These are phyloP conservation scores for Murina feae DNA, from an alignment of 2,113 vertebrate species.

Conservation along the genomic window DNA sequence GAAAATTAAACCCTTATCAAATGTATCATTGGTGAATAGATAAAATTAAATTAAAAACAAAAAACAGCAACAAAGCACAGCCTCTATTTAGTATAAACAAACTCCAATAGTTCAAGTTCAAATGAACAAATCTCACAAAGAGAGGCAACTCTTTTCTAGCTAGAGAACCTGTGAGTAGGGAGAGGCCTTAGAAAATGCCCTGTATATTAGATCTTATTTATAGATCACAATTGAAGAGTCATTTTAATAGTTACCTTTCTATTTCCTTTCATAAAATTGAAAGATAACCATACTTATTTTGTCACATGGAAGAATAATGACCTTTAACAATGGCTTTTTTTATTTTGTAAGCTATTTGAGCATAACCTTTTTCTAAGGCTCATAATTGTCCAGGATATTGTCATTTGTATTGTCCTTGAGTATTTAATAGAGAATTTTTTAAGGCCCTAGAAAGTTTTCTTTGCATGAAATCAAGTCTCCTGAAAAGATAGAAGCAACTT, in stretches of 20 bases:
- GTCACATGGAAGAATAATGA: constrained; percentile 34
- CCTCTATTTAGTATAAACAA: neutral
- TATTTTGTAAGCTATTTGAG: constrained; percentile 7
- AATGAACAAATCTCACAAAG: neutral
- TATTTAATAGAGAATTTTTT: neutral
- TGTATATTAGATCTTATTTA: constrained; percentile 30
- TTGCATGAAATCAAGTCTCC: constrained; percentile 36
- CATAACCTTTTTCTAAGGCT: neutral
- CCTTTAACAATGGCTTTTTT: constrained; percentile 42
- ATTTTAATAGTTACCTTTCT: constrained; percentile 9
- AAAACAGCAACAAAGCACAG: neutral
- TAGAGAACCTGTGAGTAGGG: neutral
- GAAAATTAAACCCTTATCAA: too few relatives aligned
- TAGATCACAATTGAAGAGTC: neutral
- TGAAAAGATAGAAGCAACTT: neutral
- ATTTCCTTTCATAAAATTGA: constrained; percentile 30
- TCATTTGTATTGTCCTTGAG: constrained; percentile 6
- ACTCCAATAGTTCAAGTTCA: neutral
- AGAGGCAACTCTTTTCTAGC: neutral
- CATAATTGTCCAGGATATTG: constrained; percentile 5
- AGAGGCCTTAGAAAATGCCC: neutral
- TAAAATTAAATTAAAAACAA: too few relatives aligned
- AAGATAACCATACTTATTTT: constrained; percentile 2
- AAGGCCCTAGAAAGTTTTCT: constrained; percentile 32
- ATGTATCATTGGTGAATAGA: too few relatives aligned